A percentile compares a stretch with the other conserved stretches of the same genome.
These are phyloP conservation scores for Pygoscelis adeliae DNA, from an alignment of 2,113 vertebrate species.

Conservation along the genomic window DNA sequence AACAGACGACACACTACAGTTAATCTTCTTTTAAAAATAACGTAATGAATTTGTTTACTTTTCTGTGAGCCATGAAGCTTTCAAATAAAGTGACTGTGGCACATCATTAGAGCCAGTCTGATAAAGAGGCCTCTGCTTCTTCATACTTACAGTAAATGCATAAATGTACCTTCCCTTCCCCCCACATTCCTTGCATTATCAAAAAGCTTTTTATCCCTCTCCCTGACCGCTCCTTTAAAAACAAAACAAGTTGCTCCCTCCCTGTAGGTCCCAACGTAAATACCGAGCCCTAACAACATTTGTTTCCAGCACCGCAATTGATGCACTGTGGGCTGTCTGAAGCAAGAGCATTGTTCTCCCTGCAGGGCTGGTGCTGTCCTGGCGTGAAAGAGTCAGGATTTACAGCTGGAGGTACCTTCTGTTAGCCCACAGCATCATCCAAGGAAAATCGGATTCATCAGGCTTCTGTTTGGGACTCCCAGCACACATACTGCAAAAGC, in stretches of 20 bases:
- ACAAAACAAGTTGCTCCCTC: slow-evolving; percentile 7
- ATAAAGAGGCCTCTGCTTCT: slow-evolving; percentile 50
- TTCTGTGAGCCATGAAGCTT: slow-evolving; percentile 49
- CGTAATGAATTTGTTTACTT: slow-evolving; percentile 69
- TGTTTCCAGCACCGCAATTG: neutral
- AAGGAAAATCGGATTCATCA: neutral
- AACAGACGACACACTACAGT: slow-evolving; percentile 52
- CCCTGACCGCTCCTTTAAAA: neutral
- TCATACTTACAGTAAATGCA: slow-evolving; percentile 3
- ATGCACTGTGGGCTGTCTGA: neutral
- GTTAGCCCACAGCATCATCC: neutral
- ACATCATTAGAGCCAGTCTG: slow-evolving; percentile 44
- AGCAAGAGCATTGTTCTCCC: neutral
- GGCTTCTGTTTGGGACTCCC: neutral
- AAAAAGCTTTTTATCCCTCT: slow-evolving; percentile 57
- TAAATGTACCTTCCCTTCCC: neutral
- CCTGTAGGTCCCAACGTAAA: neutral
- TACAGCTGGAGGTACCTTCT: neutral
- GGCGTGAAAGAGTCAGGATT: neutral
- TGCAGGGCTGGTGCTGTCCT: neutral
- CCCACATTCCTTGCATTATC: slow-evolving; percentile 31
- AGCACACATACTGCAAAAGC: fast-evolving
- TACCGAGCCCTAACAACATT: neutral
- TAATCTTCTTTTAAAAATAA: slow-evolving; percentile 68
- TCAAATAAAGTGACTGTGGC: slow-evolving; percentile 62